Base-by-base conservation (phyloP, 2,797 vertebrate species). In the Rhinichthys osculus region DNA sequence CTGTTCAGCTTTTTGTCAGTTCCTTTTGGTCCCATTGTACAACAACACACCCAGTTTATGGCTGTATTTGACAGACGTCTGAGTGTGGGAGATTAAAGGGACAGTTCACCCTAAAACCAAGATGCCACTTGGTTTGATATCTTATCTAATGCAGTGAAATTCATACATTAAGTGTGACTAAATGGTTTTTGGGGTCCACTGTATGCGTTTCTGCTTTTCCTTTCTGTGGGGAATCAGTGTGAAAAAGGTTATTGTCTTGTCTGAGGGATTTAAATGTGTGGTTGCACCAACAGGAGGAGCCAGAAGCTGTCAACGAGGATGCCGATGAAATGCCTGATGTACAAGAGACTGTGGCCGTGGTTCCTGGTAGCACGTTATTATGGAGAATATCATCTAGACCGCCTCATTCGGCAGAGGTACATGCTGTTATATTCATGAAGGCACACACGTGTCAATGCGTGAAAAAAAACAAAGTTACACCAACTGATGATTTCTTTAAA, bases 311-410 rank as follows among this genome's bases (percentile, higher is more conserved):
- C 67, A 95, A 96, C 0, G 96, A 97, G 13, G 95, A 96, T 38
- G 96, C 95, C 0, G 98, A 99, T 11, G 96, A 98, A 83, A 97
- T 98, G 96, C 98, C 98, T 0, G 97, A 97, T 80, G 87, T 96
- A 67, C 98, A 98, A 87, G 98, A 99, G 89, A 98, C 97, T 0
- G 97, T 99, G 82, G 96, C 95, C 64, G 97, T 98, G 27, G 90
- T 99, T 88, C 97, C 98, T 54, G 98, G 98, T 87, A 99, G 98
- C 90, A 97, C 96, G 88, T 93, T 99, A 38, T 96, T 99, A 84
- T 99, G 98, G 98, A 97, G 98, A 92, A 96, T 99, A 94, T 96
- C 95, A 42, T 93, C 95, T 71, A 95, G 98, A 86, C 98, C 98
- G 5, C 88, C 96, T 78, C 95, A 98, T 90, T 99, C 98, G 17